Percentiles rank a stretch among this genome's conserved stretches.
Conservation (phyloP, 2,113 vertebrate species). For the Hippoglossus stenolepis region DNA sequence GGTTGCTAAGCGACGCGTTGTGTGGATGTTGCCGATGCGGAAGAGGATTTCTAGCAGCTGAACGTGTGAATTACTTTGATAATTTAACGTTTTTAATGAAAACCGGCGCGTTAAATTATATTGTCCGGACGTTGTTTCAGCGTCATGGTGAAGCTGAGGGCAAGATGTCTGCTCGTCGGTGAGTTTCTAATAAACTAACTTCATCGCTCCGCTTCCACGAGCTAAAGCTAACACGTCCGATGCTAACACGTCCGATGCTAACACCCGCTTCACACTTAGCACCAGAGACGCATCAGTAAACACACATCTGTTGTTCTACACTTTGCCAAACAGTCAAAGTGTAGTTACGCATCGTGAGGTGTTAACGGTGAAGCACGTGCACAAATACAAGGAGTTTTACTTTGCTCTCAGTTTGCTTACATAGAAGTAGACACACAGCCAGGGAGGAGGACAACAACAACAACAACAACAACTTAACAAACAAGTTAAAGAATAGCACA, state of each 20-base stretch:
- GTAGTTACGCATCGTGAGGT: no score
- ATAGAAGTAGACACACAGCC: not conserved
- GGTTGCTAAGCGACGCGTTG: conserved; percentile 77
- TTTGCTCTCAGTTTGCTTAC: no score
- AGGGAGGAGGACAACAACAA: no score
- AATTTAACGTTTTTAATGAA: not conserved
- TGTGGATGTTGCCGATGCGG: conserved; percentile 50
- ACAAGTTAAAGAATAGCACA: no score
- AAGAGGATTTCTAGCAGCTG: not conserved
- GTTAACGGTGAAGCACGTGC: no score
- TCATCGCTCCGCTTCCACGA: not conserved
- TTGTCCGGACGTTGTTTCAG: no score
- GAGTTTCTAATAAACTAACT: conserved; percentile 19
- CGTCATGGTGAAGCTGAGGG: conserved; percentile 83
- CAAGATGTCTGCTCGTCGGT: conserved; percentile 82
- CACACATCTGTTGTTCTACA: no score
- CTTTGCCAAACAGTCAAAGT: no score
- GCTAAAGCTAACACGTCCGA: conserved; percentile 32
- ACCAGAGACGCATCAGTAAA: not conserved
- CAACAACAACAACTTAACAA: no score
- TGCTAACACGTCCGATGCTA: not conserved
- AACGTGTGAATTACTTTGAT: not conserved
- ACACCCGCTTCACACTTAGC: not conserved
- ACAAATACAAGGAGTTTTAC: no score
- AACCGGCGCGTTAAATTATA: not conserved